These are phyloP conservation scores for Anastrepha obliqua DNA, from an alignment of 1,140 invertebrate genomes.

Conservation along the genomic window DNA sequence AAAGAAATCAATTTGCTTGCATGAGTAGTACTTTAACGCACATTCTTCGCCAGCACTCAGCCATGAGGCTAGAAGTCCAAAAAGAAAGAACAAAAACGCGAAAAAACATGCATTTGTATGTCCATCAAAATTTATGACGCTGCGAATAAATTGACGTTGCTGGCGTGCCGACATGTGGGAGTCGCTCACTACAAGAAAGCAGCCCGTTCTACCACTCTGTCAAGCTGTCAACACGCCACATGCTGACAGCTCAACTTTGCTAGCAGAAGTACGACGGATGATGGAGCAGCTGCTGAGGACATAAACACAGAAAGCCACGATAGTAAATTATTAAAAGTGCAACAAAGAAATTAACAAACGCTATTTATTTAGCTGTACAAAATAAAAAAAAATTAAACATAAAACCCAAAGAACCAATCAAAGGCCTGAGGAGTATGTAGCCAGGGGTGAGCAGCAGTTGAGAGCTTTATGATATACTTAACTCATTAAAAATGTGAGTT, in stretches of 20 bases:
- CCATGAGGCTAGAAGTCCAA: background rate
- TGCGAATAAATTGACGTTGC: background rate
- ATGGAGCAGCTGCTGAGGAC: constrained; percentile 23
- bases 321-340: constrained; percentile 12
- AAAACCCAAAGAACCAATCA: background rate
- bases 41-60: background rate
- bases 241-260: constrained; percentile 39
- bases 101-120: background rate
- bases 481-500: constrained; percentile 21
- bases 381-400: background rate
- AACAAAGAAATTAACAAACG: constrained; percentile 31
- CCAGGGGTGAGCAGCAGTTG: background rate
- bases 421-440: background rate
- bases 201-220: constrained; percentile 14
- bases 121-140: constrained; percentile 14
- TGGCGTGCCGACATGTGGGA: background rate
- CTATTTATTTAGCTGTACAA: background rate
- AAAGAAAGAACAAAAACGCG: background rate
- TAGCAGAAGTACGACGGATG: background rate
- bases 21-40: too few species aligned
- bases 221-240: constrained; percentile 42
- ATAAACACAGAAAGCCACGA: constrained; percentile 16
- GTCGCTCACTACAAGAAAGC: background rate
- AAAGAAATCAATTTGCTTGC: too few species aligned
- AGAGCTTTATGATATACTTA: constrained; percentile 11